Evolutionary conservation across 2,797 vertebrate species (phyloP).

Genomic region (Muscicapa striata): DNA sequence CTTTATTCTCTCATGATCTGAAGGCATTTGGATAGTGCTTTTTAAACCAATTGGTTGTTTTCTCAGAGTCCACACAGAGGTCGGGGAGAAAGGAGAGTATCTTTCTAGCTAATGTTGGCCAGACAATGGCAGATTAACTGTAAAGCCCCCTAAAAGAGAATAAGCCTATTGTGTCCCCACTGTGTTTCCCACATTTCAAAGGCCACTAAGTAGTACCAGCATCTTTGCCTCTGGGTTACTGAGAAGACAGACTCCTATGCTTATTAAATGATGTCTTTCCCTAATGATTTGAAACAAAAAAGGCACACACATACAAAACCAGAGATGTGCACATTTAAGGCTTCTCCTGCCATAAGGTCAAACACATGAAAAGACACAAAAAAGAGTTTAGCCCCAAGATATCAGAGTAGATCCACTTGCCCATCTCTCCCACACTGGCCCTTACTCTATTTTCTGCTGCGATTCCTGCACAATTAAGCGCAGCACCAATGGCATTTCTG

Average conservation of each 20-base stretch:
- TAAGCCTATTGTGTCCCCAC: slow-evolving; percentile 65
- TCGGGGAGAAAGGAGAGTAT: slow-evolving; percentile 47
- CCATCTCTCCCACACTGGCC: slow-evolving; percentile 20
- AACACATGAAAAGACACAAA: slow-evolving; percentile 63
- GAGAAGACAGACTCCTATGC: slow-evolving; percentile 61
- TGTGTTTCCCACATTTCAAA: slow-evolving; percentile 77
- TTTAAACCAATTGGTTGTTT: slow-evolving; percentile 65
- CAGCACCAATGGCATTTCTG: slow-evolving; percentile 55
- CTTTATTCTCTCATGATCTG: slow-evolving; percentile 42
- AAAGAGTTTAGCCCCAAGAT: slow-evolving; percentile 50
- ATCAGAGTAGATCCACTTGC: slow-evolving; percentile 39
- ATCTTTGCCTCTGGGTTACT: slow-evolving; percentile 62
- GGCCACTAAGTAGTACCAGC: slow-evolving; percentile 64
- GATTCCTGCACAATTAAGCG: slow-evolving; percentile 47
- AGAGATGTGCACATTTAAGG: slow-evolving; percentile 61
- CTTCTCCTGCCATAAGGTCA: slow-evolving; percentile 55
- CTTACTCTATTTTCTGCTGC: not conserved
- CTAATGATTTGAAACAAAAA: slow-evolving; percentile 71
- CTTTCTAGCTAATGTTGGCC: slow-evolving; percentile 65
- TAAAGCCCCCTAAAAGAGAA: slow-evolving; percentile 70
- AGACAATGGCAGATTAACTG: slow-evolving; percentile 63
- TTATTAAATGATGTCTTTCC: slow-evolving; percentile 57
- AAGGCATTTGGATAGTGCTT: slow-evolving; percentile 46
- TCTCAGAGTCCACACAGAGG: slow-evolving; percentile 54
- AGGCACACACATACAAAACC: slow-evolving; percentile 45